These are phyloP conservation scores for Eupithecia tripunctaria DNA, from an alignment of 2,888 invertebrate genomes.

Conservation along the genomic window DNA sequence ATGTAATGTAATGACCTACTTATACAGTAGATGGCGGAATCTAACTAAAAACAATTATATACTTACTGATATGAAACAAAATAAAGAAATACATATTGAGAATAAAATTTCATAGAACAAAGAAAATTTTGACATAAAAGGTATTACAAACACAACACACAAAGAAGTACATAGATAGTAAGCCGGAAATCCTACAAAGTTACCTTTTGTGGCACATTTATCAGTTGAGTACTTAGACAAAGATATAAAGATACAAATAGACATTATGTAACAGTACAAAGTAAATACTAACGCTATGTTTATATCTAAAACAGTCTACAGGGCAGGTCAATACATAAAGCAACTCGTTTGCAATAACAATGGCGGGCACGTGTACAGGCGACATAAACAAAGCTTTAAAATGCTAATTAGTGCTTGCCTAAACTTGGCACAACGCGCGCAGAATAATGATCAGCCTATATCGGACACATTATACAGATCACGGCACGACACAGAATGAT, in stretches of 20 bases:
- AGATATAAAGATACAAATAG: not conserved
- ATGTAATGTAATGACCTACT: not conserved
- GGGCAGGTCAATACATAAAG: slow-evolving; percentile 31
- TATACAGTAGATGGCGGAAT: not conserved
- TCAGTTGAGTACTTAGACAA: not conserved
- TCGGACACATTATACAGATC: slow-evolving; percentile 39
- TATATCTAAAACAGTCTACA: not conserved
- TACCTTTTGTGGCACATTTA: not conserved
- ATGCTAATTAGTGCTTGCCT: slow-evolving; percentile 75
- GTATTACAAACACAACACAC: not conserved
- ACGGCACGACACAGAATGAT: slow-evolving; percentile 37
- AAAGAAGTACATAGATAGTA: not conserved
- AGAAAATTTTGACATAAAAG: not conserved
- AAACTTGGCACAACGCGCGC: slow-evolving; percentile 67
- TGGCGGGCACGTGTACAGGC: slow-evolving; percentile 55
- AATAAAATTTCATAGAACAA: not conserved
- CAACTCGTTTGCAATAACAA: slow-evolving; percentile 47
- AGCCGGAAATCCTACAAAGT: not conserved
- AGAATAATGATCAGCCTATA: slow-evolving; percentile 65
- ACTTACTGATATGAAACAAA: not conserved
- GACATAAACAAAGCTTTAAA: slow-evolving; percentile 76
- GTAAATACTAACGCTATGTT: slow-evolving; percentile 5
- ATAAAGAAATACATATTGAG: not conserved
- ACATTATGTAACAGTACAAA: not conserved
- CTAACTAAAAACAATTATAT: not conserved